Conservation (phyloP, 2,113 vertebrate genomes). For the Paratilapia polleni region DNA sequence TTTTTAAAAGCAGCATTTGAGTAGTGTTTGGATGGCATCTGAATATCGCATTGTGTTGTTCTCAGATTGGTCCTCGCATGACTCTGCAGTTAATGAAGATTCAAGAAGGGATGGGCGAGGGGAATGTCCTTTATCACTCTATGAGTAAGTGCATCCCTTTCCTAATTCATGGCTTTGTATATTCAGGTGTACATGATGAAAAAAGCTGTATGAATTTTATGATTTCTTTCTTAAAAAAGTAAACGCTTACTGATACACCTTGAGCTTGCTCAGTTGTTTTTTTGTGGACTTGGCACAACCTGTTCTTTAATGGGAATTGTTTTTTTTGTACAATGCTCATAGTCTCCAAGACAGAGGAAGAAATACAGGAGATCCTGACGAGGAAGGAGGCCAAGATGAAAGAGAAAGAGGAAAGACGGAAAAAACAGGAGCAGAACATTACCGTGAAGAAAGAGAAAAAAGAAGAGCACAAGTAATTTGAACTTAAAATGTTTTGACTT, state of each 20-base stretch:
- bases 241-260: constrained; percentile 78
- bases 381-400: constrained; percentile 83
- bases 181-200: constrained; percentile 62
- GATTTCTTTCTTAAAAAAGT: constrained; percentile 70
- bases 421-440: constrained; percentile 84
- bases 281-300: neutral
- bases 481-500: neutral
- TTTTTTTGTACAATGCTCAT: neutral
- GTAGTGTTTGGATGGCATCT: neutral
- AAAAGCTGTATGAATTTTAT: constrained; percentile 50
- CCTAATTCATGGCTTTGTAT: neutral
- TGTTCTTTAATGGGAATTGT: neutral
- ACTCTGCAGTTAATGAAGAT: constrained; percentile 89
- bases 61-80: constrained; percentile 91
- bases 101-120: constrained; percentile 88
- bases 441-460: constrained; percentile 79
- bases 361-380: constrained; percentile 83
- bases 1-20: fast-evolving
- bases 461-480: constrained; percentile 81
- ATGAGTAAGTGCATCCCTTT: constrained; percentile 75
- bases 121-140: constrained; percentile 88
- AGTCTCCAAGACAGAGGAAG: constrained; percentile 87
- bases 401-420: constrained; percentile 78
- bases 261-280: neutral
- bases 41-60: neutral